Evolutionary conservation across 2,888 invertebrate genomes (phyloP), one percentile per base, ranked within the genome.

Genomic region (Eubasilissa splendida): DNA sequence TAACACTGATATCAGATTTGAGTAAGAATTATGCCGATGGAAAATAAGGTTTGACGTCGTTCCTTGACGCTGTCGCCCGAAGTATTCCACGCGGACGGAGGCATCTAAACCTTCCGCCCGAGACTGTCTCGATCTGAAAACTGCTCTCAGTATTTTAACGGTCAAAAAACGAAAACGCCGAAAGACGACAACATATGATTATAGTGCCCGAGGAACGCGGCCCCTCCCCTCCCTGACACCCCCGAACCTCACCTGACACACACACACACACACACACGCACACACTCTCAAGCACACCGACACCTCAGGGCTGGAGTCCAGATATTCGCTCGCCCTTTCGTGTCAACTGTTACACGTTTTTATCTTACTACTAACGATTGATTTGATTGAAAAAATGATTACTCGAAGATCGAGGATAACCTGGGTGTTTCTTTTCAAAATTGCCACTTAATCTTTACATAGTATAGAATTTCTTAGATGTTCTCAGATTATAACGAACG

Each of bases 111-210:
- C 63, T 12, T 63, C 42, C 12, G 63, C 63, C n/a, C 22, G 31
- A 33, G 33, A 33, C 63, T 42, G 31, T 63, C 59, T 7, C 42
- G 59, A 3, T n/a, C 59, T 12, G 7, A 33, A 63, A 63, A 33
- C 63, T 33, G 31, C 63, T 63, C 63, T 33, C 63, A 52, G 52
- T 54, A 71, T 59, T 59, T 74, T 74, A 42, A 74, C 58, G 58
- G 59, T 59, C 74, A 59, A 74, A 74, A 74, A 74, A 74, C 58
- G 58, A 59, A 74, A 74, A 74, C 74, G 59, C 74, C 74, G 42
- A 74, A 74, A 58, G 59, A 59, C 74, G 58, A 74, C 74, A 74
- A 74, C 74, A 74, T 74, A 74, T 74, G 74, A 74, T 74, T 74
- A 74, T 74, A 59, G 42, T 74, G 74, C n/a, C 74, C 58, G 59